Conservation (phyloP, 2,797 vertebrate genomes). For the Amblyopsis hoosieri region DNA sequence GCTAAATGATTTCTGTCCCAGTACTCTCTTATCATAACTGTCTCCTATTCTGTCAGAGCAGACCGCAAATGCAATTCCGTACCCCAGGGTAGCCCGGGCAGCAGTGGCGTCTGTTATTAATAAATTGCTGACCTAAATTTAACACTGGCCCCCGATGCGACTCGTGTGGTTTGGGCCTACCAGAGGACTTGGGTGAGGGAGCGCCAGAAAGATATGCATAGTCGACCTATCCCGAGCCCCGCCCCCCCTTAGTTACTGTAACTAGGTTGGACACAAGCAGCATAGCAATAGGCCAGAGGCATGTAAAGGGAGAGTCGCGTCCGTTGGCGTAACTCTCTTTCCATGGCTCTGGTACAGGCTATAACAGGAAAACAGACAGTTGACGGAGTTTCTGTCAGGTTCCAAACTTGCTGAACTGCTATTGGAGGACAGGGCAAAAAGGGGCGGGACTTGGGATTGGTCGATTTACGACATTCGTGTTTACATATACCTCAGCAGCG, state of each 20-base stretch:
- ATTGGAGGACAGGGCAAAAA: too few species aligned
- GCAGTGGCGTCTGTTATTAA: constrained; percentile 72
- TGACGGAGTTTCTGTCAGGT: too few species aligned
- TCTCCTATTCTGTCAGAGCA: constrained; percentile 65
- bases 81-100: constrained; percentile 54
- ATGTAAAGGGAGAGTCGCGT: too few species aligned
- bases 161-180: constrained; percentile 39
- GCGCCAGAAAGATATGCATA: background rate
- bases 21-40: constrained; percentile 74
- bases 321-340: too few species aligned
- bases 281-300: too few species aligned
- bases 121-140: constrained; percentile 75
- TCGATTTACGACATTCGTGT: background rate
- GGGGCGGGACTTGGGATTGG: too few species aligned
- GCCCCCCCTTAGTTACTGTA: too few species aligned
- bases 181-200: constrained; percentile 7
- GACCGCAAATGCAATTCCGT: constrained; percentile 71
- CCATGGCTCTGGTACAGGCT: too few species aligned
- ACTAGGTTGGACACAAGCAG: too few species aligned
- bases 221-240: too few species aligned
- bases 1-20: constrained; percentile 71
- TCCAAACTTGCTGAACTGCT: too few species aligned
- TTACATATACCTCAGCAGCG: constrained; percentile 18
- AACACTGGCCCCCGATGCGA: constrained; percentile 45
- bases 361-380: too few species aligned